phyloP scores from a whole-genome alignment of 2,113 vertebrate species.

The Gymnobelideus leadbeateri region DNA sequence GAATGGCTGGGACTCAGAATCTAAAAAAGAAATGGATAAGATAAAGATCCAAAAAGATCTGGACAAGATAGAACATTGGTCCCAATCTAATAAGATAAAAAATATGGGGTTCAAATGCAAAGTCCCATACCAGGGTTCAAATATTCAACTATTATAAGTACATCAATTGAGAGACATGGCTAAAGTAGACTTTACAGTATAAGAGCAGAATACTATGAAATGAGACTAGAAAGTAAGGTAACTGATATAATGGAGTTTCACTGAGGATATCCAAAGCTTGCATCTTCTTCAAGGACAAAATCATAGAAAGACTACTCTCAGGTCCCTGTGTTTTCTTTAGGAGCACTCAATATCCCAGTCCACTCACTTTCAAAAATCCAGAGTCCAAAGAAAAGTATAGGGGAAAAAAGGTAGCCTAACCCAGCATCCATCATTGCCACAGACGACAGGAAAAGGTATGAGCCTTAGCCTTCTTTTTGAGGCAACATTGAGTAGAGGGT shows the following conservation, averaged over 20 bases:
- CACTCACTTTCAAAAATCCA: background rate
- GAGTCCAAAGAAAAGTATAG: background rate
- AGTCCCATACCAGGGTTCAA: background rate
- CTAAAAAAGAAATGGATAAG: background rate
- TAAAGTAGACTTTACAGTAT: background rate
- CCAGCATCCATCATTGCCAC: background rate
- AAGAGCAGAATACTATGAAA: background rate
- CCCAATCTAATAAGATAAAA: background rate
- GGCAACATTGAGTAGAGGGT: background rate
- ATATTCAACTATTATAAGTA: background rate
- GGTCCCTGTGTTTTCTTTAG: background rate
- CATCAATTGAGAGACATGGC: background rate
- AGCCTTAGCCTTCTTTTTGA: background rate
- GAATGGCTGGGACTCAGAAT: background rate
- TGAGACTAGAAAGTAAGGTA: background rate
- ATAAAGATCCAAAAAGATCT: background rate
- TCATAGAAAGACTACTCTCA: background rate
- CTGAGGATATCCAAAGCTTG: background rate
- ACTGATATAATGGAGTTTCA: background rate
- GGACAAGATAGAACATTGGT: background rate
- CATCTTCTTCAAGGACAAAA: background rate
- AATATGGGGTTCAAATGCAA: background rate
- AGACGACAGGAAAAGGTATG: background rate
- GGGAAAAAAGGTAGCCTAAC: background rate
- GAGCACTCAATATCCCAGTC: background rate